Evolutionary conservation across 2,888 invertebrate genomes (phyloP), one percentile per base, ranked within the genome.

Genomic region (Alloplasta piceator): DNA sequence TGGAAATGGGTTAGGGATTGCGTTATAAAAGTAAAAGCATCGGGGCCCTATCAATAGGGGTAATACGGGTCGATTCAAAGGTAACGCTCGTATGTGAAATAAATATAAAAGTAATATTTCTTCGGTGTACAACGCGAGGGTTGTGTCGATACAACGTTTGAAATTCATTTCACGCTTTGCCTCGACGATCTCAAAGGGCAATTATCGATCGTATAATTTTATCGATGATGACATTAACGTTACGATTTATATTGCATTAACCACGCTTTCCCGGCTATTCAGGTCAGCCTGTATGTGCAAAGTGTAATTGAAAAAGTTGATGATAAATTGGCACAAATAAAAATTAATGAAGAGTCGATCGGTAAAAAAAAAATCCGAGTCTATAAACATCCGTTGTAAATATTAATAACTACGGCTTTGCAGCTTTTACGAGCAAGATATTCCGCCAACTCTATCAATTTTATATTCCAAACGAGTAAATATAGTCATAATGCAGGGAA

Each of bases 191-290:
- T 26, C 10, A 41, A 74, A 58, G 26, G 12, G 36, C 52, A 71
- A 71, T 58, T 56, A 39, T 46, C 41, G 41, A 41, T 12, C 39
- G 43, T 55, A 12, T 55, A 48, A 70, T 72, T 36, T 70, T 48
- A 70, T 79, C 50, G 63, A 36, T 43, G 16, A 64, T 74, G 48
- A 74, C 73, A 74, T 79, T 70, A 7, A 75, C 61, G 48, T 75
- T 75, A 75, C 50, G n/a, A 48, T 41, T 41, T 50, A 41, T 78
- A 78, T 72, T 78, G 66, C 72, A 72, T 71, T 58, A 36, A 56
- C 46, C 48, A 64, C 66, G 52, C 41, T 64, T 70, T 75, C 38
- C 36, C 73, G 43, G 56, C 50, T 67, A 55, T 74, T 48, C 39
- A 58, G 16, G 12, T 0, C 41, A n/a, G 14, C 14, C 38, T 26